Percentiles rank a stretch among this genome's conserved stretches.
Conservation (phyloP, 2,888 invertebrate genomes). For the Mesochorus sp. region DNA sequence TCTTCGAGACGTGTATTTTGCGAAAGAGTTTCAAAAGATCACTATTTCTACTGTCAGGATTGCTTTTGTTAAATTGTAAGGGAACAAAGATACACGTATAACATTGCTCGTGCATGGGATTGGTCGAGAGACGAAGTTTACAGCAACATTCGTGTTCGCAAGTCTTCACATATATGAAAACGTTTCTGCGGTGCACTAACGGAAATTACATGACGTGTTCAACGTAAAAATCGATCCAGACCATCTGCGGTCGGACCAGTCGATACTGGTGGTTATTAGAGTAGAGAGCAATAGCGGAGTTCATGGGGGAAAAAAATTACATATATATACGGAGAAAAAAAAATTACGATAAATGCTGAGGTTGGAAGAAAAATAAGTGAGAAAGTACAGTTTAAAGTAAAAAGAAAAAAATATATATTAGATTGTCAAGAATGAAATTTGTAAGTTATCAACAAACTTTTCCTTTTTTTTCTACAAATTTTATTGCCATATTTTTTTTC, state of each 20-base stretch:
- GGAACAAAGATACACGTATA: background rate
- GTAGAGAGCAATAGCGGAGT: background rate
- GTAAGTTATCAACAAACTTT: too few species aligned
- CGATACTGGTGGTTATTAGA: background rate
- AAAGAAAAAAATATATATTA: too few species aligned
- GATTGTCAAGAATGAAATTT: too few species aligned
- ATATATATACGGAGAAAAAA: conserved; percentile 1
- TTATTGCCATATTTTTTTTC: too few species aligned
- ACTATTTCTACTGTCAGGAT: background rate
- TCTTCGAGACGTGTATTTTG: background rate
- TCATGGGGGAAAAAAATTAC: background rate
- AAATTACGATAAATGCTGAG: too few species aligned
- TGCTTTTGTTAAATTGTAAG: background rate
- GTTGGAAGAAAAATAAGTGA: too few species aligned
- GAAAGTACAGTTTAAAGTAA: background rate
- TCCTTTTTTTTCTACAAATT: too few species aligned
- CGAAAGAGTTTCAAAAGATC: background rate
- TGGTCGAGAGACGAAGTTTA: background rate
- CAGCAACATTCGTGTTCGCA: background rate
- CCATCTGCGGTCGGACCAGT: background rate
- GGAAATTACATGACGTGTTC: conserved; percentile 39
- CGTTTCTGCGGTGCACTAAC: background rate
- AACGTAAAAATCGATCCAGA: conserved; percentile 4
- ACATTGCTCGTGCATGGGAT: too few species aligned
- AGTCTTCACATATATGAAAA: background rate